phyloP scores from a whole-genome alignment of 2,888 invertebrate species.

The Sphaeridia pumilis region DNA sequence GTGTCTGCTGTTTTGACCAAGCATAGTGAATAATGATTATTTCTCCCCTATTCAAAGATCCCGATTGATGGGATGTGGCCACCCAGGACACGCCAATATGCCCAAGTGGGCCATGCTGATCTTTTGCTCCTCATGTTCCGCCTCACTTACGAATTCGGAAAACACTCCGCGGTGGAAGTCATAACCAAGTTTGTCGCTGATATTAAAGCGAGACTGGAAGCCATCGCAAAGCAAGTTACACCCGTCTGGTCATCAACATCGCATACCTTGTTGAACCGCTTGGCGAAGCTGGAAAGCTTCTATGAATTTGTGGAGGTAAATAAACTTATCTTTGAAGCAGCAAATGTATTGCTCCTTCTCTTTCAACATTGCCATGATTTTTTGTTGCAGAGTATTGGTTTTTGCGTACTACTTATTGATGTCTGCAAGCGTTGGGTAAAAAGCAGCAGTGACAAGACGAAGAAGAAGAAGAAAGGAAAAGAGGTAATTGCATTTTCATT shows the following conservation, averaged over 20 bases:
- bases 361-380: not conserved
- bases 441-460: constrained; percentile 8
- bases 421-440: constrained; percentile 12
- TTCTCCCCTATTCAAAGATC: constrained; percentile 12
- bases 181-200: not conserved
- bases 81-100: constrained; percentile 13
- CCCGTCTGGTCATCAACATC: constrained; percentile 9
- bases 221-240: constrained; percentile 7
- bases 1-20: not conserved
- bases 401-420: constrained; percentile 20
- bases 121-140: constrained; percentile 15
- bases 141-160: constrained; percentile 8
- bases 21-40: not conserved
- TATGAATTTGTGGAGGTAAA: constrained; percentile 21
- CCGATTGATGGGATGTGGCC: constrained; percentile 26
- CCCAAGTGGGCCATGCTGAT: constrained; percentile 10
- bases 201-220: not conserved
- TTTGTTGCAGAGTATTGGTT: constrained; percentile 18
- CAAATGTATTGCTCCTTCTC: not conserved
- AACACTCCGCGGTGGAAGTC: constrained; percentile 8
- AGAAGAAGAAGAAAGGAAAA: constrained; percentile 19
- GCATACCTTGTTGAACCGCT: constrained; percentile 11
- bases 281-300: constrained; percentile 16
- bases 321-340: not conserved
- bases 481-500: constrained; percentile 17